Percentiles rank a stretch among this genome's conserved stretches.
phyloP scores from a whole-genome alignment of 2,888 invertebrate species.

The Volucella bombylans region DNA sequence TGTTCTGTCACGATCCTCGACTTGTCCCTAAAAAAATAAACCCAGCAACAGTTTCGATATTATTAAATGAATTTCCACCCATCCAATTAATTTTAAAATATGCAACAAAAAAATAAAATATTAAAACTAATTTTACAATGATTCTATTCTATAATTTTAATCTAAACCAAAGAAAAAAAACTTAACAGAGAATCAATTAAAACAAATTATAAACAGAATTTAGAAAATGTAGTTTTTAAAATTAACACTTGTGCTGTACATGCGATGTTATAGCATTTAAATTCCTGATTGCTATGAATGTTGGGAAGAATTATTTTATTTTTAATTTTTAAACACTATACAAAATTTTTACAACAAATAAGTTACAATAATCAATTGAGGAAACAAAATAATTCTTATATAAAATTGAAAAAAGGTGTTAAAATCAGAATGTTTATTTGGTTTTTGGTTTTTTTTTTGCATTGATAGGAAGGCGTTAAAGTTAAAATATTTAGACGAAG shows the following conservation, averaged over 20 bases:
- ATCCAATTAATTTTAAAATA: conserved; percentile 27
- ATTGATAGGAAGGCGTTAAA: conserved; percentile 12
- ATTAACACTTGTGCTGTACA: conserved; percentile 67
- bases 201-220: conserved; percentile 2
- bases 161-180: conserved; percentile 30
- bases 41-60: background rate
- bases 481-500: conserved; percentile 64
- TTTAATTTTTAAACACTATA: conserved; percentile 8
- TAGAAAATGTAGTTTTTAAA: conserved; percentile 12
- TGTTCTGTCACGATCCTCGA: conserved; percentile 92
- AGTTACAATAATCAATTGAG: conserved; percentile 30
- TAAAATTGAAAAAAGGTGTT: conserved; percentile 26
- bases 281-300: conserved; percentile 22
- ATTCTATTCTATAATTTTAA: conserved; percentile 44
- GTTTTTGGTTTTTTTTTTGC: conserved; percentile 3
- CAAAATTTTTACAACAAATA: conserved; percentile 20
- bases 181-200: background rate
- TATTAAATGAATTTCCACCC: conserved; percentile 1
- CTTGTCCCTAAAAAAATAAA: conserved; percentile 85
- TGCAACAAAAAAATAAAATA: conserved; percentile 35
- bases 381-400: conserved; percentile 21
- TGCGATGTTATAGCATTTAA: conserved; percentile 49
- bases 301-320: conserved; percentile 23
- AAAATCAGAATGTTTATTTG: background rate
- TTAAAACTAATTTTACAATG: conserved; percentile 51